Percentiles rank a stretch among this genome's conserved stretches.
phyloP scores from a whole-genome alignment of 2,888 invertebrate genomes.

The Tupiocoris notatus region DNA sequence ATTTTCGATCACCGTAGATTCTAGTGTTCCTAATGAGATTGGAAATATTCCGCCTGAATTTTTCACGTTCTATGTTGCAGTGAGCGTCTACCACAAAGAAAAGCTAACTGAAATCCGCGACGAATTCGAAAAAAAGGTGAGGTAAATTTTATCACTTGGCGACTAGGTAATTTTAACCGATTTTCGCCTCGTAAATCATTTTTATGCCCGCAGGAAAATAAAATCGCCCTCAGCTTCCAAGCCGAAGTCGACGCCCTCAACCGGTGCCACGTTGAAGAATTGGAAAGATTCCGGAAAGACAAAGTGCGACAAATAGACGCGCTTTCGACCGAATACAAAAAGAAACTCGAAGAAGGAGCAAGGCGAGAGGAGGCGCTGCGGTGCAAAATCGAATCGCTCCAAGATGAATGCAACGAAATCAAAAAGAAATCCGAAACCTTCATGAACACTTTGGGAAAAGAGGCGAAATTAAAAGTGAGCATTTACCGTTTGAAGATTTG shows the following conservation, averaged over 20 bases:
- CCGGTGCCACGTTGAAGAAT: constrained; percentile 53
- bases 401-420: constrained; percentile 32
- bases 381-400: constrained; percentile 20
- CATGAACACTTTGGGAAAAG: constrained; percentile 32
- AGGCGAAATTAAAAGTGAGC: constrained; percentile 41
- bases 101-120: constrained; percentile 53
- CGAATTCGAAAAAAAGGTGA: constrained; percentile 53
- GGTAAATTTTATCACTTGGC: constrained; percentile 2
- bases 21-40: neutral
- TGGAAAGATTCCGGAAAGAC: constrained; percentile 48
- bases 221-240: constrained; percentile 24
- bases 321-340: neutral
- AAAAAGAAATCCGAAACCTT: constrained; percentile 33
- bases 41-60: neutral
- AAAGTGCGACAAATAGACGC: constrained; percentile 43
- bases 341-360: constrained; percentile 24
- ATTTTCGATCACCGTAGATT: no score
- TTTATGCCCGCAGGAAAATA: neutral
- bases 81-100: constrained; percentile 52
- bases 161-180: neutral
- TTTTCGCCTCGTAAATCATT: neutral
- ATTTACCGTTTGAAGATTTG: no score
- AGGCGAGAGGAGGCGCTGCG: constrained; percentile 15
- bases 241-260: constrained; percentile 51
- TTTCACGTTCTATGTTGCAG: constrained; percentile 53